A percentile compares a stretch with the other conserved stretches of the same genome.
Evolutionary conservation across 2,888 invertebrate species (phyloP).

Genomic region (Aphodius sticticus): DNA sequence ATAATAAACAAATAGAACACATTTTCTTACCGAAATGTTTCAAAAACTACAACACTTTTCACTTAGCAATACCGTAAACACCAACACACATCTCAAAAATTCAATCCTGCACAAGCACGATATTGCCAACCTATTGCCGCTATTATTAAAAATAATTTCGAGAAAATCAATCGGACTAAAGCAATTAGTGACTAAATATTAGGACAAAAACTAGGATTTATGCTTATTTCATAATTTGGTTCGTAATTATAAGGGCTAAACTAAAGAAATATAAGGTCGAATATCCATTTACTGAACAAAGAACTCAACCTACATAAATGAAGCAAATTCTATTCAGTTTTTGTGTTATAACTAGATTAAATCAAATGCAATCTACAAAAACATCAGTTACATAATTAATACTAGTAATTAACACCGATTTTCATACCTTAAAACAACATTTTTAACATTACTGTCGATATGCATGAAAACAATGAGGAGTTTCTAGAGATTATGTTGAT

Average conservation of each 20-base stretch:
- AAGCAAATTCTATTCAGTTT: neutral
- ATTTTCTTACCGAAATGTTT: neutral
- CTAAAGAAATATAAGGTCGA: neutral
- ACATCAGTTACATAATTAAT: neutral
- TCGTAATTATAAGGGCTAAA: neutral
- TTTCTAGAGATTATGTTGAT: neutral
- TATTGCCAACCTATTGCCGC: neutral
- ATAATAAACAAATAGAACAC: neutral
- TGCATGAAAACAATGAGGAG: neutral
- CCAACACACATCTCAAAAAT: neutral
- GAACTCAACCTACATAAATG: neutral
- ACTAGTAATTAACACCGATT: neutral
- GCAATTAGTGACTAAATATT: neutral
- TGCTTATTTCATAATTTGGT: neutral
- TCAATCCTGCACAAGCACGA: neutral
- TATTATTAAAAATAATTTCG: slow-evolving; percentile 4
- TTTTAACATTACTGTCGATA: neutral
- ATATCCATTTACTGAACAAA: neutral
- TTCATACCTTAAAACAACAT: neutral
- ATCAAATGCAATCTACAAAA: neutral
- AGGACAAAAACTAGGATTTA: neutral
- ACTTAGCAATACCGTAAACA: neutral
- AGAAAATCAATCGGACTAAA: neutral
- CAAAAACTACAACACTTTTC: neutral
- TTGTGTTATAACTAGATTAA: neutral